Conservation (phyloP, 2,113 vertebrate species). For the Catharus minimus region DNA sequence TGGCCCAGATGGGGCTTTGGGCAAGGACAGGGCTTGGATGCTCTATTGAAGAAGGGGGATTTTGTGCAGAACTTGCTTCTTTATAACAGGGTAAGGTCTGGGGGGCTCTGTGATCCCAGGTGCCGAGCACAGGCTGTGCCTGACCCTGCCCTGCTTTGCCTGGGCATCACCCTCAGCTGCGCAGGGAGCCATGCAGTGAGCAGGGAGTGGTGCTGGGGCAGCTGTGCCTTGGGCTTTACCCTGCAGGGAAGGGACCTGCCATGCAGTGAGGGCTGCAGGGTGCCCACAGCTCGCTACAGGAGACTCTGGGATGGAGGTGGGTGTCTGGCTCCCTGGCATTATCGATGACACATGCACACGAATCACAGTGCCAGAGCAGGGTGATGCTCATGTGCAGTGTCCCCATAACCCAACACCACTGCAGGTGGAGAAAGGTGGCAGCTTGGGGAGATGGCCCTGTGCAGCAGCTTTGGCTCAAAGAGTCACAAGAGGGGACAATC, state of each 20-base stretch:
- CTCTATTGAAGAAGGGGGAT: neutral
- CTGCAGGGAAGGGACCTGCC: neutral
- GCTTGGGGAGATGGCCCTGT: accelerated
- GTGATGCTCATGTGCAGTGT: neutral
- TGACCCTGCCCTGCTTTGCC: neutral
- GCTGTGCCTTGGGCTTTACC: accelerated
- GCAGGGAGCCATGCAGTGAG: accelerated
- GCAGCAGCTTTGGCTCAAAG: neutral
- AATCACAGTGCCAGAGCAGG: accelerated
- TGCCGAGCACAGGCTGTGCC: accelerated
- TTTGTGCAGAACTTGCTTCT: neutral
- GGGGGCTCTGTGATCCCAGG: neutral
- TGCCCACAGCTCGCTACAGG: accelerated
- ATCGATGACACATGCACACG: accelerated
- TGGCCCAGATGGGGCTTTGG: accelerated
- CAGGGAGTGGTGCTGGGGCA: neutral
- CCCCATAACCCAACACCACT: accelerated
- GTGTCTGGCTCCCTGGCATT: accelerated
- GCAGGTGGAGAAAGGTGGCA: neutral
- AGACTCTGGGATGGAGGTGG: neutral
- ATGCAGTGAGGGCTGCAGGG: neutral
- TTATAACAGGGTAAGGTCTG: neutral
- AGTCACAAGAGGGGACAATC: accelerated
- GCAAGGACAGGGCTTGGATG: accelerated
- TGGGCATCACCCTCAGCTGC: neutral